Base-by-base conservation (phyloP, 2,113 vertebrate species). In the Perca flavescens region DNA sequence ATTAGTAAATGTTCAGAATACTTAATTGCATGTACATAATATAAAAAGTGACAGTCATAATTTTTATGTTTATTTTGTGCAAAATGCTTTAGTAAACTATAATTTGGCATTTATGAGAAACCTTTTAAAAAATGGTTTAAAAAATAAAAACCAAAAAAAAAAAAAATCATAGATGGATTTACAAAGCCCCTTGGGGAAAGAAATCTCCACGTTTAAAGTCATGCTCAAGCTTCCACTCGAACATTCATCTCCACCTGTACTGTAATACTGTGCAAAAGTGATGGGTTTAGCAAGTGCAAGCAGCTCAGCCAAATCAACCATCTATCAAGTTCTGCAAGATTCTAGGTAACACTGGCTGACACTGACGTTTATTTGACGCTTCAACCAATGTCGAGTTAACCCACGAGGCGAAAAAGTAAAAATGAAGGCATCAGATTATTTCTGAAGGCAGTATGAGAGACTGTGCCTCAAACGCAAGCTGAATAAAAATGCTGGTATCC, bases 81-180 rank as follows among this genome's bases (percentile, higher is more conserved):
- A 96, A 96, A 96, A 96, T 95, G 95, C 95, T 96, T 95, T 94
- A 95, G 95, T 96, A 95, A 96, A 95, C 94, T 95, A 96, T 91
- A 92, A 95, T 95, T 96, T 96, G 95, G 95, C 95, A 94, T 95
- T 95, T 90, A 95, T 96, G 94, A 96, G 90, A 94, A 94, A 94
- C 84, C 80, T 82, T 79, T 56, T 85, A 88, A 89, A 60, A 34
- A 90, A 89, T 78, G 80, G 64, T 90, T 78, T n/a, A 17, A 71
- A 74, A 73, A 82, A 46, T 52, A 80, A 85, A 28, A 28, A 28
- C 2, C 28, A 28, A 25, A 65, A n/a, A 69, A 78, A 74, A 76
- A 31, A 63, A 81, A n/a, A n/a, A 78, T 60, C 47, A 84, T 36
- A 74, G 65, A 92, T 82, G 77, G 73, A 87, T 79, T 86, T 86